Percentiles rank a stretch among this genome's conserved stretches.
phyloP scores from a whole-genome alignment of 2,888 invertebrate genomes.

The Acanthosepion esculentum region DNA sequence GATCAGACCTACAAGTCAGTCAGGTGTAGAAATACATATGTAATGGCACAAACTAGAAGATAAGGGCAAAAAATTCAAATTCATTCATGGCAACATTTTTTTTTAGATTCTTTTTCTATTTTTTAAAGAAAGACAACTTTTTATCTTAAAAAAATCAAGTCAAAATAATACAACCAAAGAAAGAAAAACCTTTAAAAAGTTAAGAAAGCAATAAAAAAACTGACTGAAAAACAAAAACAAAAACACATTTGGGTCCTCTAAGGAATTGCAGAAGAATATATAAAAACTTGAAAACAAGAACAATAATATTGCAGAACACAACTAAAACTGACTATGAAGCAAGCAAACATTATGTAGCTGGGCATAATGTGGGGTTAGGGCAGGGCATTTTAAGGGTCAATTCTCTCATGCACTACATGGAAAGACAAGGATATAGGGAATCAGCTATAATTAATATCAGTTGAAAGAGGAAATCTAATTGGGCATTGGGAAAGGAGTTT shows the following conservation, averaged over 20 bases:
- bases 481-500: no score
- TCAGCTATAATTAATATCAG: not conserved
- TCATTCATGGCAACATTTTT: not conserved
- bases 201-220: not conserved
- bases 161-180: not conserved
- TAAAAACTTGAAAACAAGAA: conserved; percentile 2
- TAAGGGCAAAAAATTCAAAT: conserved; percentile 33
- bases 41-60: conserved; percentile 8
- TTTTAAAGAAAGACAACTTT: not conserved
- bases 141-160: not conserved
- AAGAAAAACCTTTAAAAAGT: not conserved
- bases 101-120: not conserved
- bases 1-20: not conserved
- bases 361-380: not conserved
- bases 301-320: not conserved
- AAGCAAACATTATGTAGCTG: conserved; percentile 4
- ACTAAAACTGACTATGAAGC: not conserved
- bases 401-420: conserved; percentile 22
- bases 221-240: not conserved
- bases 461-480: not conserved
- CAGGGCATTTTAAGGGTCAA: not conserved
- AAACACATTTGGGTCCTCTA: not conserved
- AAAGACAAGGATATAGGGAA: not conserved
- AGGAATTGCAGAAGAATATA: not conserved
- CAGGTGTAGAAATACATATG: conserved; percentile 6